Conservation (phyloP, 2,113 vertebrate species). For the Gymnogyps californianus region DNA sequence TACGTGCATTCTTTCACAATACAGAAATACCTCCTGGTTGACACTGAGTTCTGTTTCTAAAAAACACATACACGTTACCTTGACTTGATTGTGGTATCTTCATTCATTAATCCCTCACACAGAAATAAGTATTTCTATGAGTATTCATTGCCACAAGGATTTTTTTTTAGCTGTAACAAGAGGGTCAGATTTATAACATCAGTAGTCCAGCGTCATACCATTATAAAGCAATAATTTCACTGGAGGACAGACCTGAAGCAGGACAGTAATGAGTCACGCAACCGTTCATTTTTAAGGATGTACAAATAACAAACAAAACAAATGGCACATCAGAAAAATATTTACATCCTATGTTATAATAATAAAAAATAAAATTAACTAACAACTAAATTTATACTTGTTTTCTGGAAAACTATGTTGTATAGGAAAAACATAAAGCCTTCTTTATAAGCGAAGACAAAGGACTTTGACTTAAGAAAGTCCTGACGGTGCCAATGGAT, state of each 20-base stretch:
- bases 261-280: neutral
- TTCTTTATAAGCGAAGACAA: neutral
- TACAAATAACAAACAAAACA: neutral
- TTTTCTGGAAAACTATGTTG: neutral
- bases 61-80: fast-evolving
- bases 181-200: neutral
- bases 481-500: neutral
- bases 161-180: neutral
- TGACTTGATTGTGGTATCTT: neutral
- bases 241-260: neutral
- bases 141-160: neutral
- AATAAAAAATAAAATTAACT: neutral
- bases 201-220: neutral
- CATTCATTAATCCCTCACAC: neutral
- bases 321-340: neutral
- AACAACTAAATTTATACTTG: neutral
- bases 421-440: neutral
- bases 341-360: neutral
- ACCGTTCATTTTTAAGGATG: neutral
- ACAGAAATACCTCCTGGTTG: neutral
- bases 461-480: neutral
- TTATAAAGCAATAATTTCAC: neutral
- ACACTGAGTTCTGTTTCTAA: neutral
- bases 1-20: neutral
- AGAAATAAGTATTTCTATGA: neutral